phyloP scores from a whole-genome alignment of 2,888 invertebrate genomes.

The Catocala sponsa region DNA sequence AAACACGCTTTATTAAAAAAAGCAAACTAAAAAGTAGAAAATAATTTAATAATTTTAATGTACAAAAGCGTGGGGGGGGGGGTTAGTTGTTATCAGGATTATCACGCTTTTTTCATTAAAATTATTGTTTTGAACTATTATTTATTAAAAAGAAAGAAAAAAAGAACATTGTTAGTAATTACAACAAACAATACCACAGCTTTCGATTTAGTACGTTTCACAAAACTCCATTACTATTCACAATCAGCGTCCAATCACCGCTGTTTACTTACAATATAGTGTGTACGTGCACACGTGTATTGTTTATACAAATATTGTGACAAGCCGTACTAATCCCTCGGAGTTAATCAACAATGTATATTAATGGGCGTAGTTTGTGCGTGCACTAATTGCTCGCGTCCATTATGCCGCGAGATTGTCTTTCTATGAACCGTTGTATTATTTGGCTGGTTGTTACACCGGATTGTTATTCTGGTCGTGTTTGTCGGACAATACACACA shows the following conservation, averaged over 20 bases:
- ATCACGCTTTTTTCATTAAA: too few relatives aligned
- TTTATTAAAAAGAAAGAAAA: too few relatives aligned
- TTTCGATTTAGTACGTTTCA: background rate
- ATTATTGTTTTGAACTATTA: too few relatives aligned
- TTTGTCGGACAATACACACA: too few relatives aligned
- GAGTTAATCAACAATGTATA: conserved; percentile 5
- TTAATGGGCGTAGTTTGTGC: background rate
- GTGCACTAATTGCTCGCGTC: conserved; percentile 10
- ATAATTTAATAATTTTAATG: too few relatives aligned
- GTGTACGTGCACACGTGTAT: background rate
- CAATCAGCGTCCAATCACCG: conserved; percentile 9
- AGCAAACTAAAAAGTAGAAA: too few relatives aligned
- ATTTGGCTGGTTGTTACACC: conserved; percentile 3
- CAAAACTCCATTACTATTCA: background rate
- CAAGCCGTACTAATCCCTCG: background rate
- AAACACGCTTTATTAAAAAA: too few relatives aligned
- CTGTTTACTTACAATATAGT: background rate
- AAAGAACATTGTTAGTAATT: too few relatives aligned
- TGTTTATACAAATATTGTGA: background rate
- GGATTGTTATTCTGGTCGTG: background rate
- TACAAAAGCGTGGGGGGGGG: too few relatives aligned
- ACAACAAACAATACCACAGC: too few relatives aligned
- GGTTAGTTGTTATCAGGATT: too few relatives aligned
- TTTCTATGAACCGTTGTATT: conserved; percentile 7
- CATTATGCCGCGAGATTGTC: conserved; percentile 10